Percentiles rank a stretch among this genome's conserved stretches.
Evolutionary conservation across 2,113 vertebrate genomes (phyloP).

Genomic region (Lathamus discolor): DNA sequence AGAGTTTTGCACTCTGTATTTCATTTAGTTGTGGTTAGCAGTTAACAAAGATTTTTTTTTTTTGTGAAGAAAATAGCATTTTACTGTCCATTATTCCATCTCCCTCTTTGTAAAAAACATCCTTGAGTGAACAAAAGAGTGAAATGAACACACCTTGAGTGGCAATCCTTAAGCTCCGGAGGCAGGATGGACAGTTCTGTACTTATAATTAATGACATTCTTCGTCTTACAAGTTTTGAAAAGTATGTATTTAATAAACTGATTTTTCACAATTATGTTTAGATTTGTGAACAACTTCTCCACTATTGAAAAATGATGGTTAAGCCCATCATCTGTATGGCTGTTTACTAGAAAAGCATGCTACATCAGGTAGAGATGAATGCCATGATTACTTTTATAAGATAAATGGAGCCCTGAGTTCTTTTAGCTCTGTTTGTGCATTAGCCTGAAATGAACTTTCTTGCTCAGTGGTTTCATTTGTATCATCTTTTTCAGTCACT

Average conservation of each 20-base stretch:
- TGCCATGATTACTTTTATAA: background rate
- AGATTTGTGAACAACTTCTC: background rate
- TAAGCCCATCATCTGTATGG: background rate
- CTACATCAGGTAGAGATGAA: background rate
- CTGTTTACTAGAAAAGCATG: background rate
- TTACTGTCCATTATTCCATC: background rate
- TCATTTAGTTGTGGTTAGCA: background rate
- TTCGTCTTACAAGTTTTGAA: background rate
- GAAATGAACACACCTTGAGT: background rate
- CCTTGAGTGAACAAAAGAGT: background rate
- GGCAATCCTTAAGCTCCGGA: background rate
- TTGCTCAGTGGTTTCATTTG: slow-evolving; percentile 47
- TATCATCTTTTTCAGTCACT: slow-evolving; percentile 31
- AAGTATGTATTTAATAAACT: background rate
- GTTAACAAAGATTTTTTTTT: background rate
- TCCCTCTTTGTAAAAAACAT: background rate
- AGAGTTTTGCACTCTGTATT: background rate
- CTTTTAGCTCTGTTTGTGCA: background rate
- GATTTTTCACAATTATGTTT: background rate
- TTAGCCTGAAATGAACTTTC: slow-evolving; percentile 58
- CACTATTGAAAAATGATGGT: background rate
- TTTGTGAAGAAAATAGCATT: background rate
- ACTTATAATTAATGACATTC: background rate
- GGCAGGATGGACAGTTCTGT: background rate
- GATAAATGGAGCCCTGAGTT: slow-evolving; percentile 15